A percentile compares a stretch with the other conserved stretches of the same genome.
These are phyloP conservation scores for Drosophila setosimentum DNA, from an alignment of 2,888 invertebrate species.

Conservation along the genomic window DNA sequence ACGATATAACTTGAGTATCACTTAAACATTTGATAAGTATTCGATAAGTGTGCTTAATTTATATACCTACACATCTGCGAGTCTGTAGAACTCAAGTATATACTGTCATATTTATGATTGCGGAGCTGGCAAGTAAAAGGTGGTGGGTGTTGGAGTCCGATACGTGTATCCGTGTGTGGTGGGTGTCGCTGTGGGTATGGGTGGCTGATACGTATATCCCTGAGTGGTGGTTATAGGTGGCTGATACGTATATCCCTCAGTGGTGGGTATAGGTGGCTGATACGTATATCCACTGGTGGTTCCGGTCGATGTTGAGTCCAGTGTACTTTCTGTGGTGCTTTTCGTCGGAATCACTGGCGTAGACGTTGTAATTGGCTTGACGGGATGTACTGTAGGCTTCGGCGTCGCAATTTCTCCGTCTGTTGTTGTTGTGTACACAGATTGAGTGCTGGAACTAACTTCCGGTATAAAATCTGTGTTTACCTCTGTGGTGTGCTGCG, in stretches of 20 bases:
- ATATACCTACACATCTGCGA: constrained; percentile 21
- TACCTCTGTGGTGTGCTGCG: constrained; percentile 66
- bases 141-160: constrained; percentile 18
- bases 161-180: neutral
- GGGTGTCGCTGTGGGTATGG: constrained; percentile 49
- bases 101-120: constrained; percentile 19
- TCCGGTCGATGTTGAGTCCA: constrained; percentile 16
- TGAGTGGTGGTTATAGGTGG: constrained; percentile 2
- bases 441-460: constrained; percentile 65
- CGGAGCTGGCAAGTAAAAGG: constrained; percentile 44
- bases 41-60: constrained; percentile 13
- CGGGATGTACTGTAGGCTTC: constrained; percentile 71
- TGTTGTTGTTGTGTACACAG: constrained; percentile 72
- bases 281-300: constrained; percentile 12
- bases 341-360: constrained; percentile 47
- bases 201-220: constrained; percentile 19
- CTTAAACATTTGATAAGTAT: constrained; percentile 6
- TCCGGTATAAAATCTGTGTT: constrained; percentile 73
- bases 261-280: neutral
- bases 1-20: constrained; percentile 18
- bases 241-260: constrained; percentile 7
- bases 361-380: constrained; percentile 52
- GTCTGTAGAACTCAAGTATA: constrained; percentile 14
- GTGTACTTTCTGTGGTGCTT: constrained; percentile 47
- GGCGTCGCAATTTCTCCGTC: constrained; percentile 61